A percentile compares a stretch with the other conserved stretches of the same genome.
Evolutionary conservation across 1,140 invertebrate species (phyloP).

Genomic region (Pachyrhynchus sulphureomaculatus): DNA sequence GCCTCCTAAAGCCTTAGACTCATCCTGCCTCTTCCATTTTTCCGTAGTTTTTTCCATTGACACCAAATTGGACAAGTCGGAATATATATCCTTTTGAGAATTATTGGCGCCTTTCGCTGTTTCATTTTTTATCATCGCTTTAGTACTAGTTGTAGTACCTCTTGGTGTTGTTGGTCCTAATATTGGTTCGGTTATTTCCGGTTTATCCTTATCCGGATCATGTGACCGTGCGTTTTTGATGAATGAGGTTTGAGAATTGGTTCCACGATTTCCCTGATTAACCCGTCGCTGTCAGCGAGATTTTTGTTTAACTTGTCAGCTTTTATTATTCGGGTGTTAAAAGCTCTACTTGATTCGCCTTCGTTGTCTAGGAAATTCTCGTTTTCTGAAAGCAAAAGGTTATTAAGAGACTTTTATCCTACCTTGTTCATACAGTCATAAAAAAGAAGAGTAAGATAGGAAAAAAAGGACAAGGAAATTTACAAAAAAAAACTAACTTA

Average conservation of each 20-base stretch:
- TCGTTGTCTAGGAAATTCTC: slow-evolving; percentile 34
- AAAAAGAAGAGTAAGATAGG: no score
- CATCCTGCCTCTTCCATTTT: slow-evolving; percentile 45
- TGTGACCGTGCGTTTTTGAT: slow-evolving; percentile 55
- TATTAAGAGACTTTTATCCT: neutral
- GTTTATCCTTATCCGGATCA: slow-evolving; percentile 50
- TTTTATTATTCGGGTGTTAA: slow-evolving; percentile 61
- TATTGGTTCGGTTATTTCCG: slow-evolving; percentile 73
- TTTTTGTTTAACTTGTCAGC: slow-evolving; percentile 48
- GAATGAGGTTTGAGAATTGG: slow-evolving; percentile 53
- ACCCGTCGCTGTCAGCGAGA: slow-evolving; percentile 42
- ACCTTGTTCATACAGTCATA: no score
- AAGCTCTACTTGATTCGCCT: slow-evolving; percentile 60
- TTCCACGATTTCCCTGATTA: slow-evolving; percentile 53
- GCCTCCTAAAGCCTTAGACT: slow-evolving; percentile 26
- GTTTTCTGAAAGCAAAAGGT: neutral
- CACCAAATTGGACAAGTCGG: slow-evolving; percentile 31
- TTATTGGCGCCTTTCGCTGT: neutral
- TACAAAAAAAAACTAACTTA: no score
- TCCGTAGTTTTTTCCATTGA: slow-evolving; percentile 40
- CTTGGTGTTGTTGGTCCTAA: slow-evolving; percentile 59
- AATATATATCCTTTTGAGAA: no score
- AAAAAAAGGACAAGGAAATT: no score
- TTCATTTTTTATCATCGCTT: neutral
- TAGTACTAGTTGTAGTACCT: neutral